Percentiles rank a stretch among this genome's conserved stretches.
Evolutionary conservation across 2,888 invertebrate genomes (phyloP).

Genomic region (Acronicta leporina): DNA sequence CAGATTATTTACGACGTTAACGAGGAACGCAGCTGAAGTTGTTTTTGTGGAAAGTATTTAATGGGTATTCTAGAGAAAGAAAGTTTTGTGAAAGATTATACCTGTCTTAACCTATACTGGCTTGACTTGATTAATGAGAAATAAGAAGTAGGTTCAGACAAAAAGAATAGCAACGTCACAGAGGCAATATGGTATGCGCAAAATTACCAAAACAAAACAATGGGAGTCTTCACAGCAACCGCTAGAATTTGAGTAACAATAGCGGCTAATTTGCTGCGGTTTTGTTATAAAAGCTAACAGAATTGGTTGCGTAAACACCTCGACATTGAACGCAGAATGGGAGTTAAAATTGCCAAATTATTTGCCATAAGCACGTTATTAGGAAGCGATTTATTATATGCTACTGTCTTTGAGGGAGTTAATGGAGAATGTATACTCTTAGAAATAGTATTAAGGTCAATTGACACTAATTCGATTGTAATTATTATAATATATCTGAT

Average conservation of each 20-base stretch:
- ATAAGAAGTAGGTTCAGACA: slow-evolving; percentile 15
- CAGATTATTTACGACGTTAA: too few species aligned
- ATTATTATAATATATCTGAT: too few species aligned
- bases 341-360: slow-evolving; percentile 51
- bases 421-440: slow-evolving; percentile 6
- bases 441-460: neutral
- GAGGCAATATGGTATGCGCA: slow-evolving; percentile 8
- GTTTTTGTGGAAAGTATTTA: too few species aligned
- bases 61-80: too few species aligned
- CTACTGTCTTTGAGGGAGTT: slow-evolving; percentile 16
- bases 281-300: slow-evolving; percentile 57
- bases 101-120: too few species aligned
- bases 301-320: slow-evolving; percentile 55
- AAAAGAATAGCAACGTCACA: slow-evolving; percentile 23
- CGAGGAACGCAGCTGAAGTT: too few species aligned
- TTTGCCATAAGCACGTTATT: slow-evolving; percentile 48
- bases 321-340: slow-evolving; percentile 43
- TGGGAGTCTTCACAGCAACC: slow-evolving; percentile 39
- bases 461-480: neutral
- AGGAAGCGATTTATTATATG: slow-evolving; percentile 41
- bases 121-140: neutral
- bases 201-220: slow-evolving; percentile 42
- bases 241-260: slow-evolving; percentile 55
- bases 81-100: too few species aligned
- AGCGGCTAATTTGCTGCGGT: slow-evolving; percentile 54